These are phyloP conservation scores for Drosophila mayaguana DNA, from an alignment of 2,888 invertebrate genomes.

Conservation along the genomic window DNA sequence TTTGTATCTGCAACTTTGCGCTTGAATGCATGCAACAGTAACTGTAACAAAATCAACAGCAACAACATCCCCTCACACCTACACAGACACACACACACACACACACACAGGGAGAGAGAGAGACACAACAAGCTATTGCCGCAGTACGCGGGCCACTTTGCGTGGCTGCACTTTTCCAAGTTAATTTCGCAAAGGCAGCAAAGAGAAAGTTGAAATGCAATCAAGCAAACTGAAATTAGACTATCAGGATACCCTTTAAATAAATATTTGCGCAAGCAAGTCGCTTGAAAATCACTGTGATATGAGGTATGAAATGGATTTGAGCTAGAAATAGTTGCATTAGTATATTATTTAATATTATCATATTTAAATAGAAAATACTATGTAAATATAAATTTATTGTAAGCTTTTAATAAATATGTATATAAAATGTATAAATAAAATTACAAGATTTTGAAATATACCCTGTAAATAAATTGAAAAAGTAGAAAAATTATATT, in stretches of 20 bases:
- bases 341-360: too few species aligned
- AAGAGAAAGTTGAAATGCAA: constrained; percentile 52
- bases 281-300: neutral
- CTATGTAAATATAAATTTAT: neutral
- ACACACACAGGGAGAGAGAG: neutral
- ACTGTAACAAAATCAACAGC: constrained; percentile 4
- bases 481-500: neutral
- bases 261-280: neutral
- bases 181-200: constrained; percentile 69
- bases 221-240: constrained; percentile 26
- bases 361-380: neutral
- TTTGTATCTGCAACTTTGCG: constrained; percentile 81
- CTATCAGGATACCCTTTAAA: constrained; percentile 40
- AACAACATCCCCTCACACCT: constrained; percentile 11
- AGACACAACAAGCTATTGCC: constrained; percentile 27
- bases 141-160: constrained; percentile 64
- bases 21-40: constrained; percentile 75
- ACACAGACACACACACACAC: constrained; percentile 3
- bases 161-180: constrained; percentile 78
- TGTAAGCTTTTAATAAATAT: neutral
- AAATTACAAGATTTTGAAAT: too few species aligned
- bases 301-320: neutral
- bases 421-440: neutral
- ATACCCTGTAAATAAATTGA: neutral
- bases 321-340: neutral